Evolutionary conservation across 2,888 invertebrate genomes (phyloP).

Genomic region (Pelosia muscerda): DNA sequence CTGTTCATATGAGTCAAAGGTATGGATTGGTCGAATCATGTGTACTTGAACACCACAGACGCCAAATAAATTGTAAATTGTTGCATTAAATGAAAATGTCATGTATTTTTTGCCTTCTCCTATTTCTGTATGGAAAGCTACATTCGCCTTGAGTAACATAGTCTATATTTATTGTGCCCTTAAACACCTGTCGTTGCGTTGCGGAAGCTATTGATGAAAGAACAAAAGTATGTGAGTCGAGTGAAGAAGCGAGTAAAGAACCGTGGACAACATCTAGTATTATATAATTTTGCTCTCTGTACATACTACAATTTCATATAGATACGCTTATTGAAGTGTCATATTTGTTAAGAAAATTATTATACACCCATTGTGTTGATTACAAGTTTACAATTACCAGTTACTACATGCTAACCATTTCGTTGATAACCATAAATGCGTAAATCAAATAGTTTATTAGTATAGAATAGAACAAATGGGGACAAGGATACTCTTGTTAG

Average conservation of each 20-base stretch:
- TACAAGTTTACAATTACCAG: not conserved
- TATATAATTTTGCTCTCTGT: not conserved
- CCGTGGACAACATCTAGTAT: no score
- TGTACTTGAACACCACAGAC: no score
- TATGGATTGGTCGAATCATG: not conserved
- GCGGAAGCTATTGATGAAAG: no score
- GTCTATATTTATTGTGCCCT: no score
- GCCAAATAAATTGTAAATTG: no score
- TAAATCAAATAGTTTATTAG: slow-evolving; percentile 41
- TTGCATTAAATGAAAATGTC: no score
- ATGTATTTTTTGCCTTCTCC: no score
- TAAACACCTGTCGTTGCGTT: no score
- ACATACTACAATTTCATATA: not conserved
- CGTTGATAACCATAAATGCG: slow-evolving; percentile 21
- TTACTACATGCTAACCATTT: slow-evolving; percentile 33
- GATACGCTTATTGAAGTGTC: not conserved
- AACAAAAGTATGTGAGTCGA: no score
- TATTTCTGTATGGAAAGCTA: no score
- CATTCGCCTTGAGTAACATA: no score
- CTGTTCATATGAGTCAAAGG: not conserved
- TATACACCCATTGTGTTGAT: not conserved
- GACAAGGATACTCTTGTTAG: slow-evolving; percentile 39
- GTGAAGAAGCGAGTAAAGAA: no score
- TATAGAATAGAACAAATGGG: slow-evolving; percentile 30
- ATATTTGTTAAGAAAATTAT: slow-evolving; percentile 2